Percentiles rank a stretch among this genome's conserved stretches.
Evolutionary conservation across 2,797 vertebrate genomes (phyloP).

Genomic region (Sebastes iracundus): DNA sequence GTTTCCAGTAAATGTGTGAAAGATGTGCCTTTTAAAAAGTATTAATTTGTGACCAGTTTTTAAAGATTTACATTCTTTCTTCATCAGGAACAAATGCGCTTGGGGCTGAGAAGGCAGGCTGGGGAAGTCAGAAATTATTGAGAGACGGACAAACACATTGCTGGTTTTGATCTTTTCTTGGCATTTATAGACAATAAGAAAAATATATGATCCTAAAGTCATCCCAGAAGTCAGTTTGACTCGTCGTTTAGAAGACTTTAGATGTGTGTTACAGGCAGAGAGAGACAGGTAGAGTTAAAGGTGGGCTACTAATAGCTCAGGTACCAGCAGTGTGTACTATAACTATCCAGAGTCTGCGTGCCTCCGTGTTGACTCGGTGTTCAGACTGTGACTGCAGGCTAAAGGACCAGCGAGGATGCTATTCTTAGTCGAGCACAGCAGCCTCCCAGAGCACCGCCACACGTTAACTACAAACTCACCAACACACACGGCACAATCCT

Average conservation of each 20-base stretch:
- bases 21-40: too few relatives aligned
- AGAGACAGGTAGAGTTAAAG: background rate
- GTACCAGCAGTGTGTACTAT: constrained; percentile 10
- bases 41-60: background rate
- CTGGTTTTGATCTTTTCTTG: background rate
- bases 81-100: background rate
- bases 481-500: background rate
- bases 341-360: constrained; percentile 6
- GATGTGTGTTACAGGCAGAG: background rate
- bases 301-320: constrained; percentile 16
- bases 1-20: too few relatives aligned
- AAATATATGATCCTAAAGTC: background rate
- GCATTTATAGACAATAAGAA: background rate
- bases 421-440: constrained; percentile 63
- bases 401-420: constrained; percentile 58
- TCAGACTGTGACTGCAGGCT: constrained; percentile 63
- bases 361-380: constrained; percentile 39
- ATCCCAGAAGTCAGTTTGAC: background rate
- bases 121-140: background rate
- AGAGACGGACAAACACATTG: background rate
- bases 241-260: background rate
- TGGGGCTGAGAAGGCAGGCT: background rate
- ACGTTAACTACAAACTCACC: constrained; percentile 5
- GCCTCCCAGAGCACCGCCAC: constrained; percentile 37
- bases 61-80: background rate